Conservation (phyloP, 2,888 invertebrate species). For the Nemotelus pantherinus region DNA sequence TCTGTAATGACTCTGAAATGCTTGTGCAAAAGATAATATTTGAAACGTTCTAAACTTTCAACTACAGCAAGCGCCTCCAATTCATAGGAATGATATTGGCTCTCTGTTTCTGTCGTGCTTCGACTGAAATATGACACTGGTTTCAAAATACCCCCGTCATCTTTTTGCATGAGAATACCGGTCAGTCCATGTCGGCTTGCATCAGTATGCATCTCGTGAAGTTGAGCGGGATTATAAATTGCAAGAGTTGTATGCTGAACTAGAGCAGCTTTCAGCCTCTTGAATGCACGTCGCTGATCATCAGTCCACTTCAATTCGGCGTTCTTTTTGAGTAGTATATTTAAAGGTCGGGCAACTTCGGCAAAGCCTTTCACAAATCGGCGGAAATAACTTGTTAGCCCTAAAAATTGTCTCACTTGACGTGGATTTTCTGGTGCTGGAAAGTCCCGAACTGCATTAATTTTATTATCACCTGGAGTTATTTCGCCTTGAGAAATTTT, state of each 20-base stretch:
- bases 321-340: too few relatives aligned
- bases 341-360: conserved; percentile 32
- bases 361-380: conserved; percentile 43
- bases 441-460: conserved; percentile 46
- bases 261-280: not conserved
- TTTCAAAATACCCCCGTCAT: not conserved
- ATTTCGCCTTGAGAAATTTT: conserved; percentile 44
- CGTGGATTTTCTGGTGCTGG: conserved; percentile 38
- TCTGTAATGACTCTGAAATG: conserved; percentile 5
- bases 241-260: not conserved
- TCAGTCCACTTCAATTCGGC: not conserved
- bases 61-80: conserved; percentile 50
- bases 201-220: conserved; percentile 44
- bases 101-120: conserved; percentile 52
- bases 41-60: not conserved
- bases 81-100: conserved; percentile 52
- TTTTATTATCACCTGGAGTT: conserved; percentile 47
- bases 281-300: not conserved
- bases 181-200: conserved; percentile 32
- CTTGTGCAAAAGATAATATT: conserved; percentile 8
- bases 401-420: too few relatives aligned
- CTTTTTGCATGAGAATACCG: conserved; percentile 31
- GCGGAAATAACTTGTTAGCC: too few relatives aligned
- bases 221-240: not conserved
- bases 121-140: conserved; percentile 39